Evolutionary conservation across 2,888 invertebrate species (phyloP), one percentile per base, ranked within the genome.

Genomic region (Pollenia labialis): DNA sequence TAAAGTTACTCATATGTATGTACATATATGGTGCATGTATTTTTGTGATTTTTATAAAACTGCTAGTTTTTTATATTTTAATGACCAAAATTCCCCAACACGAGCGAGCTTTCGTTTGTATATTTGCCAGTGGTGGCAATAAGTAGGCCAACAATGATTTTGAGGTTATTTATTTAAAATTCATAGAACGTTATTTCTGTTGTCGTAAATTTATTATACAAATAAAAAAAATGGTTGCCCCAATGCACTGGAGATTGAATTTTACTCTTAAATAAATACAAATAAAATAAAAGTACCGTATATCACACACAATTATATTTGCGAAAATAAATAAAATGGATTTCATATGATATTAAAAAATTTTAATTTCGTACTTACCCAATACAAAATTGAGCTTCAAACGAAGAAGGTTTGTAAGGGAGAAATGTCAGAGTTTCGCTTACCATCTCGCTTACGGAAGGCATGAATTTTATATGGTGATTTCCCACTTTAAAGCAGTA

Each of bases 161-260:
- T 74, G 72, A 74, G 68, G 44, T 79, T 69, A 69, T 68, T 74
- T 74, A 82, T 85, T 85, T 82, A 69, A 79, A 85, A 85, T 82
- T 81, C 85, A 79, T 50, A 82, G 42, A 85, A 66, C 62, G 69
- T 75, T 77, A 23, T 64, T 85, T 75, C 68, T 56, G 77, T 52
- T 82, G 16, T 69, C n/a, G 62, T 74, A 85, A 75, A 85, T 85
- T 81, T 72, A 85, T 85, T 76, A 52, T 60, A 56, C 68, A 66
- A 77, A 77, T 52, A 81, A 50, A 72, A 56, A 60, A 52, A 68
- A 48, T 69, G 62, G 46, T 69, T 82, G 81, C 62, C 77, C 60
- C 81, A 81, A 77, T 66, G 60, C 77, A 74, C 44, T 50, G 54
- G 18, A 75, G 69, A 80, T 75, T 58, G 54, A 85, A 68, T 48